phyloP scores from a whole-genome alignment of 2,888 invertebrate genomes.

The Lasioglossum lativentre region DNA sequence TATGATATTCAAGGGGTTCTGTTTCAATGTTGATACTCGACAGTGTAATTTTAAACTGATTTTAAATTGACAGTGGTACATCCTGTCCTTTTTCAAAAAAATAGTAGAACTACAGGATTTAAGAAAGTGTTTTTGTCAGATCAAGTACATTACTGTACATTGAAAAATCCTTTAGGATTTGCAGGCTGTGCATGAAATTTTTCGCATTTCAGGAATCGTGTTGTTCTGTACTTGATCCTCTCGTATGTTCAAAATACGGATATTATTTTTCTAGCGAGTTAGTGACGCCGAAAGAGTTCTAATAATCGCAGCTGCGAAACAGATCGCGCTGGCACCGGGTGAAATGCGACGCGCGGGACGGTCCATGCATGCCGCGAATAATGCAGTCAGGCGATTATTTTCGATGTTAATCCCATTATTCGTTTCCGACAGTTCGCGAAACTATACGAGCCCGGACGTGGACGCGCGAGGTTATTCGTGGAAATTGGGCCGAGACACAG shows the following conservation, averaged over 20 bases:
- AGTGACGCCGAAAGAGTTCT: neutral
- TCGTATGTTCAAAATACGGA: too few species aligned
- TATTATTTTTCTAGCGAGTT: neutral
- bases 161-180: too few species aligned
- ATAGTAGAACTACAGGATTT: too few species aligned
- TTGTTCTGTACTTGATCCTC: too few species aligned
- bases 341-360: constrained; percentile 41
- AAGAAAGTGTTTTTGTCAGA: too few species aligned
- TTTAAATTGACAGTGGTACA: neutral
- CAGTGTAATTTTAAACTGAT: neutral
- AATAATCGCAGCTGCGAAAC: neutral
- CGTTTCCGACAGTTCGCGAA: neutral
- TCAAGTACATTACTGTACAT: too few species aligned
- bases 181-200: too few species aligned
- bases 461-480: neutral
- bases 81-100: too few species aligned
- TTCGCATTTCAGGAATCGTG: too few species aligned
- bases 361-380: constrained; percentile 17
- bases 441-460: neutral
- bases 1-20: neutral
- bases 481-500: constrained; percentile 16
- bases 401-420: neutral
- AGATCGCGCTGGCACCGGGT: neutral
- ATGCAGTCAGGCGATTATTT: constrained; percentile 8
- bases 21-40: neutral